Conservation (phyloP, 2,888 invertebrate genomes). For the Melanchra persicariae region DNA sequence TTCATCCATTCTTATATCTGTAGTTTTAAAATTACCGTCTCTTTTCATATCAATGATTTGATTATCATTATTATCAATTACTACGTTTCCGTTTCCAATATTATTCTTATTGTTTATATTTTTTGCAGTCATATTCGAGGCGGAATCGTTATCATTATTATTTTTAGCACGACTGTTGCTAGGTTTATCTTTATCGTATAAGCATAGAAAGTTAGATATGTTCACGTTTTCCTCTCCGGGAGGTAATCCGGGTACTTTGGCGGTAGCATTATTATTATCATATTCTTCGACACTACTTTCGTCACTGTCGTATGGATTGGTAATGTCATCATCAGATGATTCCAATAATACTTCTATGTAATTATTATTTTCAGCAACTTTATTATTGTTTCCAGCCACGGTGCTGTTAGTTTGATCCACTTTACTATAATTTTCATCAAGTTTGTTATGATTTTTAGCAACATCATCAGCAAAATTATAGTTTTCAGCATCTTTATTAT, state of each 20-base stretch:
- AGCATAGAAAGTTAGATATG: not conserved
- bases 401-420: not conserved
- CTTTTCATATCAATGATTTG: conserved; percentile 24
- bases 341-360: not conserved
- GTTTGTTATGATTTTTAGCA: not conserved
- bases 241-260: not conserved
- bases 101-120: conserved; percentile 24
- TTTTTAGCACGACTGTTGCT: not conserved
- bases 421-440: not conserved
- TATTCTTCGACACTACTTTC: not conserved
- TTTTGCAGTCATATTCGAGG: conserved; percentile 5
- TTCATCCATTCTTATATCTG: not conserved
- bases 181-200: conserved; percentile 5
- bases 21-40: not conserved
- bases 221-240: not conserved
- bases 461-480: not conserved
- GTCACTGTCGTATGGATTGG: not conserved
- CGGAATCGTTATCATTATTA: not conserved
- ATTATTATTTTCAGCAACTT: not conserved
- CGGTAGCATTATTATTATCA: not conserved
- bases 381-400: not conserved
- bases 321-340: not conserved
- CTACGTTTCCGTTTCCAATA: conserved; percentile 5
- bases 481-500: not conserved
- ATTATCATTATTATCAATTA: conserved; percentile 42